Evolutionary conservation across 2,113 vertebrate species (phyloP).

Genomic region (Haliaeetus leucogaster): DNA sequence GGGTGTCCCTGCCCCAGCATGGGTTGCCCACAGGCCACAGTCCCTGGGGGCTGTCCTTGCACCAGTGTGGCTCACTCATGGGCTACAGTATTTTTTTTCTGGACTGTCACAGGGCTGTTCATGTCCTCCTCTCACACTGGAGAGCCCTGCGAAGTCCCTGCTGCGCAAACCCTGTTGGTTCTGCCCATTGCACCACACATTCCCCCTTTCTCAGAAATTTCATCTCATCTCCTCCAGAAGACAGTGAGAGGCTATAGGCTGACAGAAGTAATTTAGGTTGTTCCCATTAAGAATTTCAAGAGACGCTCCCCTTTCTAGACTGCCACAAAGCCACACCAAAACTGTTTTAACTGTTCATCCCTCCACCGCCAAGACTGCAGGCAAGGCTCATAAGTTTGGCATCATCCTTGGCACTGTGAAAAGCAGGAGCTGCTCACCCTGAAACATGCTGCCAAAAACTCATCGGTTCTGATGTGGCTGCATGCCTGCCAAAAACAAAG

Average conservation of each 20-base stretch:
- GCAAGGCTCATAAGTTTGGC: not conserved
- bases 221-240: not conserved
- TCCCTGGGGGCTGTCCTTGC: not conserved
- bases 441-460: not conserved
- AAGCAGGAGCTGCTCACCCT: not conserved
- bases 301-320: not conserved
- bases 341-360: rapidly evolving
- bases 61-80: not conserved
- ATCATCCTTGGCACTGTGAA: not conserved
- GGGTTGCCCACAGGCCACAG: not conserved
- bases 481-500: not conserved
- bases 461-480: rapidly evolving
- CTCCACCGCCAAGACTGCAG: not conserved
- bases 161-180: not conserved
- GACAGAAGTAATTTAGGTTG: not conserved
- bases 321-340: not conserved
- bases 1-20: not conserved
- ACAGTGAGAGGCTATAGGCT: not conserved
- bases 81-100: not conserved
- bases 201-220: not conserved
- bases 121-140: not conserved
- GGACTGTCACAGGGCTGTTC: not conserved
- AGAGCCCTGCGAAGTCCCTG: not conserved
- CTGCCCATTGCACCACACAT: not conserved
- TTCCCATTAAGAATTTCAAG: not conserved